phyloP scores from a whole-genome alignment of 2,888 invertebrate genomes.

The Sepioteuthis lessoniana region DNA sequence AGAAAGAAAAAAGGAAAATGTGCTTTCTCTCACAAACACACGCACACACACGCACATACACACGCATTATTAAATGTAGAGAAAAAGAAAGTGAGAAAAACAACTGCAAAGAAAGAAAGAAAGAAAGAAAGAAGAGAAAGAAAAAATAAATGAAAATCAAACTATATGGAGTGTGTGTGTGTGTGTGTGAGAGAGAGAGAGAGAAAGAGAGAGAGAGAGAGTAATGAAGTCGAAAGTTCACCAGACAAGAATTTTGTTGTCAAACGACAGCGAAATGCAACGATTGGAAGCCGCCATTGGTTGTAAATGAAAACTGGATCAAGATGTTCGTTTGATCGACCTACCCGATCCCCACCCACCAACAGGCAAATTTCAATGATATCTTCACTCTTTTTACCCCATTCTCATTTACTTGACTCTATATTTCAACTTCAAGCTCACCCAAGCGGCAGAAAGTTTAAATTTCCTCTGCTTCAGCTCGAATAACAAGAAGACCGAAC shows the following conservation, averaged over 20 bases:
- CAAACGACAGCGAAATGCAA: background rate
- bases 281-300: background rate
- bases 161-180: too few relatives aligned
- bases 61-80: too few relatives aligned
- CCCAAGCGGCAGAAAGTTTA: slow-evolving; percentile 17
- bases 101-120: too few relatives aligned
- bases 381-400: background rate
- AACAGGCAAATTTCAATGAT: background rate
- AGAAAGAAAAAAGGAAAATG: too few relatives aligned
- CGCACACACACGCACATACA: too few relatives aligned
- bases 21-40: too few relatives aligned
- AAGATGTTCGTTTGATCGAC: background rate
- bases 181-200: too few relatives aligned
- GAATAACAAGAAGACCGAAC: slow-evolving; percentile 24
- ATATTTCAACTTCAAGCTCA: background rate
- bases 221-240: too few relatives aligned
- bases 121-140: too few relatives aligned
- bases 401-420: background rate
- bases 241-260: background rate
- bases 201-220: too few relatives aligned
- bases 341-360: background rate
- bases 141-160: too few relatives aligned
- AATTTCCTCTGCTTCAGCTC: background rate
- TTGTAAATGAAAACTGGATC: background rate
- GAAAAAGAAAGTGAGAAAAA: too few relatives aligned